phyloP scores from a whole-genome alignment of 2,113 vertebrate species.

The Ptyas mucosa region DNA sequence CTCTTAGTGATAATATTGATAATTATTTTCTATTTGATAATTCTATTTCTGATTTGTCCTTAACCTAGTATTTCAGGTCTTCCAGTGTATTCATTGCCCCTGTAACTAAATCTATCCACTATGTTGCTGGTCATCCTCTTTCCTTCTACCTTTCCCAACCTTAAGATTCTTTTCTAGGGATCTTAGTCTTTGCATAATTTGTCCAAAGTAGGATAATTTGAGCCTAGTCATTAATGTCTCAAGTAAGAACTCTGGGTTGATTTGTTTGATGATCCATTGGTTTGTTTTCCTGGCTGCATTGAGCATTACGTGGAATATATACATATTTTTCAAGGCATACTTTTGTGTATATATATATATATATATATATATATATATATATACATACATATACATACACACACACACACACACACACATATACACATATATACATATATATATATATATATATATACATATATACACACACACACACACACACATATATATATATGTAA shows the following conservation, averaged over 20 bases:
- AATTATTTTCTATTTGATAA: too few relatives aligned
- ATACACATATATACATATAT: too few relatives aligned
- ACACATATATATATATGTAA: not conserved
- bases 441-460: too few relatives aligned
- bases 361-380: not conserved
- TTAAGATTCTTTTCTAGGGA: not conserved
- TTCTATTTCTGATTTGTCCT: too few relatives aligned
- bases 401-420: too few relatives aligned
- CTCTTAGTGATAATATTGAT: not conserved
- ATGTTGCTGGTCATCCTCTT: not conserved
- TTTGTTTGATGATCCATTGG: not conserved
- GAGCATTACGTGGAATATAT: not conserved
- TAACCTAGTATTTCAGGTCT: not conserved
- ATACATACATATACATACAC: too few relatives aligned
- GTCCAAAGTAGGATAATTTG: not conserved
- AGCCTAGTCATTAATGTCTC: not conserved
- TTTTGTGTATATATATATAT: not conserved
- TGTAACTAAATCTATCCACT: not conserved
- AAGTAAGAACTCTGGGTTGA: not conserved
- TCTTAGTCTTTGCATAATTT: not conserved
- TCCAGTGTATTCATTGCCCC: not conserved
- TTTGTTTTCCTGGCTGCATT: not conserved
- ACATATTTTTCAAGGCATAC: not conserved
- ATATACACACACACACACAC: too few relatives aligned
- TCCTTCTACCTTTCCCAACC: not conserved